phyloP scores from a whole-genome alignment of 2,888 invertebrate genomes.

The Capitulum mitella region DNA sequence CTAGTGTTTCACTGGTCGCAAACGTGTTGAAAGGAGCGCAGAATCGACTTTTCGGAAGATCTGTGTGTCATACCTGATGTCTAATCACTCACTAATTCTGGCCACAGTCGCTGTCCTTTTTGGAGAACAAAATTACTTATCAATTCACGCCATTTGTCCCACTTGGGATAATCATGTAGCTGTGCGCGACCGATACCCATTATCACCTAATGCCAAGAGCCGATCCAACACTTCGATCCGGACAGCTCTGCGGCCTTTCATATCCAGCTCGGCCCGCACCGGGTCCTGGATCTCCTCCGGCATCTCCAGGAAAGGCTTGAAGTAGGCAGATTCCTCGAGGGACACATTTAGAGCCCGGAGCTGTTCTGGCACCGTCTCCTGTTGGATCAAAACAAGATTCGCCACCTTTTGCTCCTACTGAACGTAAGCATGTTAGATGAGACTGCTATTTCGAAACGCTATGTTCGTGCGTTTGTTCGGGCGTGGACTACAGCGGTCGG shows the following conservation, averaged over 20 bases:
- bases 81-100: too few relatives aligned
- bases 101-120: too few relatives aligned
- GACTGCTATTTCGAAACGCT: neutral
- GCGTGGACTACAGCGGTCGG: too few relatives aligned
- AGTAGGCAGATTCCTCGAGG: neutral
- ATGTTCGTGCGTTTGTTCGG: too few relatives aligned
- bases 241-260: neutral
- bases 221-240: neutral
- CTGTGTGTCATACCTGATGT: too few relatives aligned
- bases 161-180: neutral
- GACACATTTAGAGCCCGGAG: neutral
- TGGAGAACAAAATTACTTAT: too few relatives aligned
- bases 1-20: neutral
- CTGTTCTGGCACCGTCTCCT: neutral
- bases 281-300: neutral
- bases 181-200: neutral
- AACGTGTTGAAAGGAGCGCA: neutral
- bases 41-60: neutral
- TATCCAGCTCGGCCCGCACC: neutral
- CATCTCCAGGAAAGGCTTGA: neutral
- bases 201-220: neutral
- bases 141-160: too few relatives aligned
- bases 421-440: neutral
- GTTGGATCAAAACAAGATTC: neutral
- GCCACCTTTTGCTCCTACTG: too few relatives aligned